phyloP scores from a whole-genome alignment of 2,113 vertebrate genomes.

The Symphodus melops region DNA sequence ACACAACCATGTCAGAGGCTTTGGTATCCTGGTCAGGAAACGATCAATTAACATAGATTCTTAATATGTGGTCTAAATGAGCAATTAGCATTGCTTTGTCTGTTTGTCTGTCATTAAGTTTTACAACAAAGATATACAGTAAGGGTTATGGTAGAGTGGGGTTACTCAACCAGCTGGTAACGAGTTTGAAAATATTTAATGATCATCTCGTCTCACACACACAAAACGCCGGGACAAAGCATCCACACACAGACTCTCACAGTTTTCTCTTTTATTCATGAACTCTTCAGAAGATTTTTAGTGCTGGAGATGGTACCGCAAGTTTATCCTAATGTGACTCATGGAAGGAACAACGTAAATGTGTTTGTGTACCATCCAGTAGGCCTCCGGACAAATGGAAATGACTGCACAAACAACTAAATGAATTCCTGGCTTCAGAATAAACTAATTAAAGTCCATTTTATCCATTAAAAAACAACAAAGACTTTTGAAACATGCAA shows the following conservation, averaged over 20 bases:
- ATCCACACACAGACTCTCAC: background rate
- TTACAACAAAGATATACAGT: constrained; percentile 50
- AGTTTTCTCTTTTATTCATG: constrained; percentile 4
- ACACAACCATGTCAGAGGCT: constrained; percentile 40
- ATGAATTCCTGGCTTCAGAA: constrained; percentile 24
- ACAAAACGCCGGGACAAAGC: background rate
- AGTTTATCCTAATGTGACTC: constrained; percentile 36
- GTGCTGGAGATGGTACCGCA: constrained; percentile 1
- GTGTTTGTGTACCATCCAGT: constrained; percentile 34
- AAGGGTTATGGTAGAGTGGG: constrained; percentile 22
- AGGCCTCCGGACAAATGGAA: constrained; percentile 12
- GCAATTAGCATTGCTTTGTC: constrained; percentile 25
- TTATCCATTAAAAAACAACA: constrained; percentile 39
- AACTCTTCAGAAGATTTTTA: background rate
- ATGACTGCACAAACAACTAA: constrained; percentile 34
- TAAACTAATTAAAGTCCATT: constrained; percentile 28
- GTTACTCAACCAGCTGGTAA: constrained; percentile 20
- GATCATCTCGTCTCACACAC: constrained; percentile 13
- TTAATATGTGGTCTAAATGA: constrained; percentile 18
- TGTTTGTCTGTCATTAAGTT: constrained; percentile 54
- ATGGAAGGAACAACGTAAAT: constrained; percentile 30
- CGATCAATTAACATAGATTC: constrained; percentile 35
- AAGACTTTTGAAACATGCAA: constrained; percentile 30
- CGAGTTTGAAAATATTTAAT: constrained; percentile 36
- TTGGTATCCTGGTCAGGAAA: constrained; percentile 45